Conservation (phyloP, 2,888 invertebrate species). For the Ptychoptera contaminata region DNA sequence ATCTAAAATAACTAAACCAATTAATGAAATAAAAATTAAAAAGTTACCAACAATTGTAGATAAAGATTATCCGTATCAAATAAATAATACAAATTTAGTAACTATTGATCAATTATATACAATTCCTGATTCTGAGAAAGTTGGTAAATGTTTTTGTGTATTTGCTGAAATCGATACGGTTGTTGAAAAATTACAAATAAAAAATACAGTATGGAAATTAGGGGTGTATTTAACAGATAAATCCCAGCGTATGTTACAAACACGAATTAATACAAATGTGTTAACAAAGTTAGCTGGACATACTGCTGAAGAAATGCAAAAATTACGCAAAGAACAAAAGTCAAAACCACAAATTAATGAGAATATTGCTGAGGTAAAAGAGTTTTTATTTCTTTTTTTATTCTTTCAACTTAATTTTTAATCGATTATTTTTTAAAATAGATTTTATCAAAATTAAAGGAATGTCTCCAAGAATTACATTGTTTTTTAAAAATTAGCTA, state of each 20-base stretch:
- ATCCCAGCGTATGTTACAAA: constrained; percentile 1
- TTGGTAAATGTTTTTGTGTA: constrained; percentile 3
- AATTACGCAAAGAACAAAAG: constrained; percentile 1
- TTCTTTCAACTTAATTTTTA: too few species aligned
- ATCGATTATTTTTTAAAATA: background rate
- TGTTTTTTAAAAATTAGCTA: constrained; percentile 5
- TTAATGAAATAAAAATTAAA: background rate
- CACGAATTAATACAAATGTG: constrained; percentile 1
- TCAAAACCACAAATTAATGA: constrained; percentile 2
- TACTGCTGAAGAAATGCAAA: constrained; percentile 1
- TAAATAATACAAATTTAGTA: constrained; percentile 4
- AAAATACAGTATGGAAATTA: constrained; percentile 1
- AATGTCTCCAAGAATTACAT: background rate
- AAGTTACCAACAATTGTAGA: background rate
- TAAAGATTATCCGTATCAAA: constrained; percentile 7
- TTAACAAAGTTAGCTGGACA: constrained; percentile 3
- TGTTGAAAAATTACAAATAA: constrained; percentile 5
- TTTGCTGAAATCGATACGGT: constrained; percentile 3
- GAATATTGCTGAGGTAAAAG: background rate
- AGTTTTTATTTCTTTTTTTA: too few species aligned
- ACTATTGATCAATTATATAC: constrained; percentile 8
- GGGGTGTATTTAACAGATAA: constrained; percentile 6
- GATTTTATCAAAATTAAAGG: constrained; percentile 3
- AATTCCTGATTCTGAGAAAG: background rate
- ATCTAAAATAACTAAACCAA: background rate